Base-by-base conservation (phyloP, 1,140 invertebrate species). In the Temnothorax curvispinosus region DNA sequence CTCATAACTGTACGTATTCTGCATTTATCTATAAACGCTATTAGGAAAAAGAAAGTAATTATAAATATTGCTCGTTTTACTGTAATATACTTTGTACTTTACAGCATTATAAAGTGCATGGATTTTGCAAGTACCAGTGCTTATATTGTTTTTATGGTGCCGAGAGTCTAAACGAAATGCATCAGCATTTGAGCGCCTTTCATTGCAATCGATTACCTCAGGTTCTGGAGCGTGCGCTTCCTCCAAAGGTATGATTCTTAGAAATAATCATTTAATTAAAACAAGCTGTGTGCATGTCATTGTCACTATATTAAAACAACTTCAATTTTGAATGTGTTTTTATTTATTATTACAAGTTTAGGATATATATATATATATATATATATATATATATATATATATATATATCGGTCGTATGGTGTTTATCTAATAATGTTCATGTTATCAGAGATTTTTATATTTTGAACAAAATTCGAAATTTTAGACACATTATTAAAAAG, bases 91-190 rank as follows among this genome's bases (percentile, higher is more conserved):
- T 27, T 27, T 27, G 27, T 27, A 27, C 54, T 64, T 88, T 4
- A 74, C 62, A 95, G 93, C 95, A 96, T 84, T 96, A 96, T 82
- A 95, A 94, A 35, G 47, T 82, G 5, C 96, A 96, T 65, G 93
- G 93, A 11, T 94, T 95, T 86, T 94, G 94, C 47, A 96, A 95
- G 41, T 96, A 94, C 64, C 96, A 96, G 69, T 96, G 96, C 71
- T 90, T 95, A 2, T 96, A 96, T 85, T 96, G 96, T 82, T 50
- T 94, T 11, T 92, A 93, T 89, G 96, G 96, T 8, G 87, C 94
- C 3, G 92, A 95, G n/a, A 92, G 88, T 8, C 84, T 93, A 4
- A 88, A 90, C 15, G 95, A 96, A 21, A 91, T 96, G 32, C 93
- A 96, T 15, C 87, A 89, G 50, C 96, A 96, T 93, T 92, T 96